phyloP scores from a whole-genome alignment of 2,888 invertebrate genomes.

The Oligia fasciuncula region DNA sequence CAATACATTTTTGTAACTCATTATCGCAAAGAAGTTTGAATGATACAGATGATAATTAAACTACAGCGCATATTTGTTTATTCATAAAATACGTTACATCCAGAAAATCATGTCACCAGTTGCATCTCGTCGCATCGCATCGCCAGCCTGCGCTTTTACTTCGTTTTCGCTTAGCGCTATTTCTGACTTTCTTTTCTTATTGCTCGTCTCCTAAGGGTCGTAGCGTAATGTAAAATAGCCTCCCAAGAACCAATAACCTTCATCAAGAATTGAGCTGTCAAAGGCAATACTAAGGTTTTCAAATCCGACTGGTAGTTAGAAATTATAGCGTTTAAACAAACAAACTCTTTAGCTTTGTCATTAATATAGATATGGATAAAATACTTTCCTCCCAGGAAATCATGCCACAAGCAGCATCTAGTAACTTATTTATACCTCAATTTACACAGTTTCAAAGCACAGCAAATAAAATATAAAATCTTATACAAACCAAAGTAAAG shows the following conservation, averaged over 20 bases:
- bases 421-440: slow-evolving; percentile 32
- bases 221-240: too few relatives aligned
- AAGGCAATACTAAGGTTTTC: too few relatives aligned
- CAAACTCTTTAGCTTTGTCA: too few relatives aligned
- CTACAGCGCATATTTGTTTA: neutral
- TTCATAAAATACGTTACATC: neutral
- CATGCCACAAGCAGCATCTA: slow-evolving; percentile 1
- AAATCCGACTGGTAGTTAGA: too few relatives aligned
- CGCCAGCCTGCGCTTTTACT: too few relatives aligned
- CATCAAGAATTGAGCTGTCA: too few relatives aligned
- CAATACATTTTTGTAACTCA: neutral
- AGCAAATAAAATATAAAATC: slow-evolving; percentile 14
- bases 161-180: too few relatives aligned
- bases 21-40: neutral
- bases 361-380: neutral
- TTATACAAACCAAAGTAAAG: neutral
- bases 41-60: neutral
- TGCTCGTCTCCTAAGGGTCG: too few relatives aligned
- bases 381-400: neutral
- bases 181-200: too few relatives aligned
- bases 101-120: neutral
- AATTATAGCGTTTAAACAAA: too few relatives aligned
- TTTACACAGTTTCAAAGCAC: slow-evolving; percentile 6
- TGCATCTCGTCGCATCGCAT: neutral
- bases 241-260: too few relatives aligned